Base-by-base conservation (phyloP, 2,888 invertebrate genomes). In the Apantesis nais region DNA sequence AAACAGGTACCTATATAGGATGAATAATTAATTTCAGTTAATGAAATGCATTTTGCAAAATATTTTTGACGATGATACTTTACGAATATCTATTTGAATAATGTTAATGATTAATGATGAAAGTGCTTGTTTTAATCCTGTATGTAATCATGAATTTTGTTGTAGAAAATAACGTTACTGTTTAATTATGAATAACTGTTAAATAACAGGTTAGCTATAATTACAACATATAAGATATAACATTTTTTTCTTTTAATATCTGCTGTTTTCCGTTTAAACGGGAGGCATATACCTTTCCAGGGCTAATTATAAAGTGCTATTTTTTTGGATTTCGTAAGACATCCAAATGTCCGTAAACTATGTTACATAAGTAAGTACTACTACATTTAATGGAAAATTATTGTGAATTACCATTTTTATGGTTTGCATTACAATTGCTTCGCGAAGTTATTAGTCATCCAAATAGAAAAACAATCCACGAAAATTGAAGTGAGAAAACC, bases 61-160 rank as follows among this genome's bases (percentile, higher is more conserved):
- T 85, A 83, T 83, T 85, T 84, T 82, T 85, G 74, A 83, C 75
- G 67, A 75, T 74, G 85, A 80, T 84, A 79, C 81, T 83, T 82
- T 77, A 77, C 61, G 74, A 78, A 80, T 82, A 78, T 81, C 75
- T n/a, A 75, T 75, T 79, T 78, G 66, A 77, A 71, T 81, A 79
- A 72, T 82, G 74, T 78, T 73, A 74, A 74, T 76, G 70, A 78
- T 74, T 74, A 74, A 81, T 78, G 78, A 76, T 74, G 79, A 83
- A 84, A 84, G 80, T 88, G 88, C 88, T 91, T 89, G 83, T 88
- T 88, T 82, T 86, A 82, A 82, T 83, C 79, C 82, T 78, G 75
- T 72, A 84, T 88, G 84, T 89, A 86, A 88, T 88, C 85, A 79
- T 87, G 81, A 84, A 85, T 86, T 88, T 83, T 86, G 84, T 87